Conservation (phyloP, 2,888 invertebrate genomes). For the Agrochola macilenta region DNA sequence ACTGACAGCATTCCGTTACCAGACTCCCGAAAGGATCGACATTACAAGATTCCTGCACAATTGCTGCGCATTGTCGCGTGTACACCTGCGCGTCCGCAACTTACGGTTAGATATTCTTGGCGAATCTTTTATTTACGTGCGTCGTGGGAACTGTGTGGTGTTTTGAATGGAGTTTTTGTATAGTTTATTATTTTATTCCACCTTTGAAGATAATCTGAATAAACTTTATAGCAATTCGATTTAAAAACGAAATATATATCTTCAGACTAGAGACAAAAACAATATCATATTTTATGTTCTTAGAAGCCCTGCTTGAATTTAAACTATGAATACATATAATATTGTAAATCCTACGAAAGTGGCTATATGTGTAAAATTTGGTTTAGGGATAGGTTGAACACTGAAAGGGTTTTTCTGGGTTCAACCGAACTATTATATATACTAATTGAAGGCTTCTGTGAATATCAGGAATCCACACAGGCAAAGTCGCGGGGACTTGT, state of each 20-base stretch:
- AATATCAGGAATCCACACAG: too few species aligned
- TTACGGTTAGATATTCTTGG: constrained; percentile 75
- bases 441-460: too few species aligned
- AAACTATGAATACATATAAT: not conserved
- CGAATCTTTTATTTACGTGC: constrained; percentile 74
- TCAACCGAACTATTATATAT: too few species aligned
- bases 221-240: not conserved
- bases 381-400: too few species aligned
- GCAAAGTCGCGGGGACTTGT: not conserved
- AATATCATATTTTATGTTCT: not conserved
- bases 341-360: not conserved
- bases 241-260: not conserved
- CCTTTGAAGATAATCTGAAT: constrained; percentile 32
- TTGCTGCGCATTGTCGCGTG: constrained; percentile 71
- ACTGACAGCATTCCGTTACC: constrained; percentile 76
- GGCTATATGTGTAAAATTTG: not conserved
- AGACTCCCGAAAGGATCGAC: constrained; percentile 68
- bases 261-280: not conserved
- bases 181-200: constrained; percentile 17
- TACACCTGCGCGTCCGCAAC: constrained; percentile 82
- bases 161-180: constrained; percentile 38
- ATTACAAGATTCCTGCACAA: constrained; percentile 78
- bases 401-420: too few species aligned
- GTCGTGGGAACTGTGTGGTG: constrained; percentile 80
- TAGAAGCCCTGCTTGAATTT: not conserved